Base-by-base conservation (phyloP, 2,888 invertebrate species). In the Disparrhopalites patrizii region DNA sequence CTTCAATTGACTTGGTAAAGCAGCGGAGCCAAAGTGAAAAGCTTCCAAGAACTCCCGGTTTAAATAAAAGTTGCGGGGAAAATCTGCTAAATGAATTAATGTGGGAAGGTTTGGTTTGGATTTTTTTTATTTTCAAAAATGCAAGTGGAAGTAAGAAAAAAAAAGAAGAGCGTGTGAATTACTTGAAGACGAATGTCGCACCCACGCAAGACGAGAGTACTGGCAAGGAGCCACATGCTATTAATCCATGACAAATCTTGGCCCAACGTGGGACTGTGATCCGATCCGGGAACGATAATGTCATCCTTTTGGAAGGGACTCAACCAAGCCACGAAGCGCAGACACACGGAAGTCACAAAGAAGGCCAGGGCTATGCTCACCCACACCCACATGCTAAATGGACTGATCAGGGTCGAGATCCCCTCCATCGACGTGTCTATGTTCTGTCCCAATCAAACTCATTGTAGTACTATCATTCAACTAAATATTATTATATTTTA, bases 301-400 rank as follows among this genome's bases (percentile, higher is more conserved):
- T 74, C 74, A 65, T 74, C 72, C 50, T 74, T 74, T 47, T 74
- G 73, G 55, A 72, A 73, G 25, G 74, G 74, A 18, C 71, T 71
- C 51, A 74, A 40, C 72, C 73, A 74, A 0, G 73, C 74, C 13
- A 74, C 74, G 31, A 74, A 62, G 27, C 74, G 67, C 13, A 74
- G 72, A 61, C 69, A 70, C 15, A 74, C 67, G 30, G 74, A 71
- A n/a, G 73, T 74, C 36, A 72, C 58, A 50, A 74, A 70, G 64
- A 74, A 74, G 33, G 73, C 73, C 61, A 74, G 56, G n/a, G 66
- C 52, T 31, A 74, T 73, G 64, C 73, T 73, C 56, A 74, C 67
- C 74, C 74, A 74, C 43, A 74, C 74, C 74, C 74, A 74, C 31
- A 69, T 61, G 62, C 73, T 71, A 61, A 74, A 74, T n/a, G 74